phyloP scores from a whole-genome alignment of 2,113 vertebrate species.

The Ptilorrhoa leucosticta region DNA sequence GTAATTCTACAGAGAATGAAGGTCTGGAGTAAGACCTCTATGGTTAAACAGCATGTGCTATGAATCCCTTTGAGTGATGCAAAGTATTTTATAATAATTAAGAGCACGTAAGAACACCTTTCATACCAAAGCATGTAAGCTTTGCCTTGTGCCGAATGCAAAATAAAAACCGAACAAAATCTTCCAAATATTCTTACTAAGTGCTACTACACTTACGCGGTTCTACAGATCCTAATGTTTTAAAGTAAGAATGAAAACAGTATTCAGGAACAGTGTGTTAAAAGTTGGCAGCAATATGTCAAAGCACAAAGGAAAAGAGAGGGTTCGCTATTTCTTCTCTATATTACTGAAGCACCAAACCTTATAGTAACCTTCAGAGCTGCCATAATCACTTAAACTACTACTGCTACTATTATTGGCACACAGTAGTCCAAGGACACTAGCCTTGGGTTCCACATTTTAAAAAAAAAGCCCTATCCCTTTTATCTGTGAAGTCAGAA shows the following conservation, averaged over 20 bases:
- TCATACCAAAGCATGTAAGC: not conserved
- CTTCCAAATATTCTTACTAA: not conserved
- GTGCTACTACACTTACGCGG: not conserved
- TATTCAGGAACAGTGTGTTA: not conserved
- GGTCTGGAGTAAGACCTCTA: not conserved
- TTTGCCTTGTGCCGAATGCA: not conserved
- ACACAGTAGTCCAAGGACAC: not conserved
- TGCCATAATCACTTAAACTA: not conserved
- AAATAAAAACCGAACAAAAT: not conserved
- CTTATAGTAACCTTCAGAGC: not conserved
- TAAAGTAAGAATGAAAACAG: not conserved
- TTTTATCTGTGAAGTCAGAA: not conserved
- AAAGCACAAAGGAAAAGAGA: not conserved
- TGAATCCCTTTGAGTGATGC: not conserved
- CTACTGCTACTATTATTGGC: not conserved
- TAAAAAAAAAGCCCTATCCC: not conserved
- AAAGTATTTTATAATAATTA: not conserved
- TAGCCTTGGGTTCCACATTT: not conserved
- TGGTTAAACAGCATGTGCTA: not conserved
- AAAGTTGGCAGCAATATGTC: not conserved
- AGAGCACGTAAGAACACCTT: not conserved
- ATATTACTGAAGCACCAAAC: not conserved
- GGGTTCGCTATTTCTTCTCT: not conserved
- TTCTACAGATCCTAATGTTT: not conserved
- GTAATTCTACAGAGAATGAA: not conserved